A percentile compares a stretch with the other conserved stretches of the same genome.
Evolutionary conservation across 1,140 invertebrate species (phyloP).

Genomic region (Hypsibius dujardini): DNA sequence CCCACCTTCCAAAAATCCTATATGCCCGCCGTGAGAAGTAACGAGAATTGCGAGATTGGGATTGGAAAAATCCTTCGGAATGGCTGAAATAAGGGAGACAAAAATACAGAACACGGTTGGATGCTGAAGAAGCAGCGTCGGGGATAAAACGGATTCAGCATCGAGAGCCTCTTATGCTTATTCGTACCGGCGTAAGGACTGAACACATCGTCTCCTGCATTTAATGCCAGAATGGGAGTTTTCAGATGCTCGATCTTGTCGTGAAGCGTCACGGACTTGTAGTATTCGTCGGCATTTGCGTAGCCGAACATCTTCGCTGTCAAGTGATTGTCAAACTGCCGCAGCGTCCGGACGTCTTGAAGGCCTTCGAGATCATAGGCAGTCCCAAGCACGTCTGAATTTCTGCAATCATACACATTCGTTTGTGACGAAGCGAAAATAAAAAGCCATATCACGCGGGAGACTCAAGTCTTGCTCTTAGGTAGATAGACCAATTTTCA

Average conservation of each 20-base stretch:
- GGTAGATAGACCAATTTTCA: too few relatives aligned
- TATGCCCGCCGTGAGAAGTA: conserved; percentile 60
- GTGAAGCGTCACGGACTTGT: conserved; percentile 50
- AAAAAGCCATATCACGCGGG: too few relatives aligned
- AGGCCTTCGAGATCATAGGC: background rate
- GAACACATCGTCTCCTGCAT: conserved; percentile 67
- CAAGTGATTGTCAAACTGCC: conserved; percentile 62
- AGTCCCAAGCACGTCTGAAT: background rate
- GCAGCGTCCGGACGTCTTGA: conserved; percentile 39
- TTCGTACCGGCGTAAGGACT: conserved; percentile 52
- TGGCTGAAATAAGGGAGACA: conserved; percentile 36
- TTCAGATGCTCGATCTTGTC: conserved; percentile 50
- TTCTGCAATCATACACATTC: too few relatives aligned
- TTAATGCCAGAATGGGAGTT: conserved; percentile 54
- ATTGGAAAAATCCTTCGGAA: conserved; percentile 46
- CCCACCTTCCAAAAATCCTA: conserved; percentile 62
- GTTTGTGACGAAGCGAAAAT: too few relatives aligned
- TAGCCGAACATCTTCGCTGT: conserved; percentile 67
- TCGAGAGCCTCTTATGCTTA: too few relatives aligned
- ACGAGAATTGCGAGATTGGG: conserved; percentile 48
- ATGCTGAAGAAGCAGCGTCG: too few relatives aligned
- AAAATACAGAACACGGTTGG: too few relatives aligned
- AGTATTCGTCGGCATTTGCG: conserved; percentile 56
- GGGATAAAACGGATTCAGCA: too few relatives aligned
- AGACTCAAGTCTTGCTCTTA: too few relatives aligned